Evolutionary conservation across 2,888 invertebrate genomes (phyloP), one percentile per base, ranked within the genome.

Genomic region (Serripes groenlandicus): DNA sequence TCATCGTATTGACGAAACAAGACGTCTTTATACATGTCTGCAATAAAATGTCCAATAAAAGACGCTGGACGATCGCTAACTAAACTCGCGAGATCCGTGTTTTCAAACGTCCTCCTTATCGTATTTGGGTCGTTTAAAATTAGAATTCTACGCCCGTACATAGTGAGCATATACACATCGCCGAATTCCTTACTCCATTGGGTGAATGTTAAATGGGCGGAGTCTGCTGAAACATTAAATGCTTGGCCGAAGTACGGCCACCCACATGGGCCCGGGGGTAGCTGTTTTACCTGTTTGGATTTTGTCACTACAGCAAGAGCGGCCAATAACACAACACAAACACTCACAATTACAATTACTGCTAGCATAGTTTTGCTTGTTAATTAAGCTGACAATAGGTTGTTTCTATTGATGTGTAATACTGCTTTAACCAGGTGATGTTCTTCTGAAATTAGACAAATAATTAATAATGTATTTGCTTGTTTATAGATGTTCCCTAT

Each of bases 141-240:
- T 15, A 84, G 77, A 9, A 86, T 76, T n/a, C 68, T 74, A 9
- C 37, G 73, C 11, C 86, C 84, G 52, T 75, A 86, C 52, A 86
- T 72, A 32, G 35, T 77, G 18, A 86, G 78, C 64, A 72, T 75
- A 56, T 75, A 77, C 49, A 86, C 56, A 35, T 84, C 84, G 1
- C 86, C 86, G 37, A 75, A 75, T 35, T 82, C 75, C 52, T 82
- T 84, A n/a, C 73, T 71, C 86, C 86, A 86, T 32, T 82, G 68
- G 21, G 81, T 81, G 68, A 86, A 86, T 52, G 60, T 64, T 23
- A 82, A 49, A 72, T 86, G 83, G 3, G 86, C 83, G 66, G 77
- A 75, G 70, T 86, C 82, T 11, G 82, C 73, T 18, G 74, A 73
- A 1, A 86, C 42, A 11, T 60, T 70, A 21, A 84, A 70, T 15